Conservation (phyloP, 2,113 vertebrate genomes). For the Orycteropus afer region DNA sequence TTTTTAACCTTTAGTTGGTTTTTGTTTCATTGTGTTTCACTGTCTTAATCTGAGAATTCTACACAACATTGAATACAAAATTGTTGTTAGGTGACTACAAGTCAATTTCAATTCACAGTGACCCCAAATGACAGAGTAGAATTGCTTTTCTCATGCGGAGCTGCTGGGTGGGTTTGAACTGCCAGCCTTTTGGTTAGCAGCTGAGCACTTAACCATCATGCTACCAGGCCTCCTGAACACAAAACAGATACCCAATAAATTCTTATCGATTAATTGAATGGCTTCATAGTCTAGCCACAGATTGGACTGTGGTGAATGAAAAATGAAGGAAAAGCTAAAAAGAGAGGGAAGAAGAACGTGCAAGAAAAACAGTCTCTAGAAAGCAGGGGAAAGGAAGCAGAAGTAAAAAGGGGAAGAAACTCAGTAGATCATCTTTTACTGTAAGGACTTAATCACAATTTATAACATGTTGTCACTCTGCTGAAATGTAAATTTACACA, state of each 20-base stretch:
- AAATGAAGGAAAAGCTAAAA: not conserved
- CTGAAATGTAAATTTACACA: not conserved
- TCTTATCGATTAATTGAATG: not conserved
- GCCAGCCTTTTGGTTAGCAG: too few relatives aligned
- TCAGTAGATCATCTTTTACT: not conserved
- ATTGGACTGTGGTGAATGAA: not conserved
- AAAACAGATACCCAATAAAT: not conserved
- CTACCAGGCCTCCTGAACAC: not conserved
- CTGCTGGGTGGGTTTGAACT: too few relatives aligned
- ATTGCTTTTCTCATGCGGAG: too few relatives aligned
- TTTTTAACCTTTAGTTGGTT: not conserved
- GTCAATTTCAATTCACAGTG: too few relatives aligned
- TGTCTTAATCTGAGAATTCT: not conserved
- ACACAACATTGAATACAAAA: not conserved
- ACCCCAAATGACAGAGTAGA: too few relatives aligned
- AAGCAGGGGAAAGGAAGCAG: not conserved
- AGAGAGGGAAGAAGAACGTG: not conserved
- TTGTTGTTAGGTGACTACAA: too few relatives aligned
- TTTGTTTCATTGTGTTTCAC: not conserved
- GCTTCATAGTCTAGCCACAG: not conserved
- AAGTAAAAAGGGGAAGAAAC: not conserved
- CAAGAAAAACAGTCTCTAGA: not conserved
- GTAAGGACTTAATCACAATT: not conserved
- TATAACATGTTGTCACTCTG: not conserved
- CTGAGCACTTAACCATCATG: too few relatives aligned